Evolutionary conservation across 1,140 invertebrate species (phyloP), one percentile per base, ranked within the genome.

Genomic region (Sinonovacula constricta): DNA sequence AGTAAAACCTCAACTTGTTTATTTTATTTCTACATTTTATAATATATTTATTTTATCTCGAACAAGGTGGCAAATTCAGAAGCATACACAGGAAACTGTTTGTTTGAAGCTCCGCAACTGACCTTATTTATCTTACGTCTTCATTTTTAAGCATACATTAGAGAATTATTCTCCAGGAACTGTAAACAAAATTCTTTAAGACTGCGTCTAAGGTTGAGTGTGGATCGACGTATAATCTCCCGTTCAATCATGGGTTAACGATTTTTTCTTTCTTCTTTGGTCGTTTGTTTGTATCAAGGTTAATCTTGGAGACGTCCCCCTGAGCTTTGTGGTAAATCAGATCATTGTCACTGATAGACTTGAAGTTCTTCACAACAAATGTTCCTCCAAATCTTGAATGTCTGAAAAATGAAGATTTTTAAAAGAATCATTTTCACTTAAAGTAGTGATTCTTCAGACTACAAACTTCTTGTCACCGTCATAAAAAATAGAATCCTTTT

Each of bases 341-440:
- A 85, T 97, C 94, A 79, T 95, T 95, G 68, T 99, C 96, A 81
- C 96, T 96, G 83, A 98, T 95, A 15, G 97, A 97, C 90, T 98
- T 98, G 93, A 99, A 94, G 88, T 98, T 97, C 88, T 96, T 94
- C 1, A 99, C 94, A 1, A 95, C 94, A 91, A 94, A 99, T 14
- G 97, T 98, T 34, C 97, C 97, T 24, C 96, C 96, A 90, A 99
- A 99, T 82, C 95, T 93, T 0, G 97, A 98, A 92, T 98, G 96
- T 75, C 96, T 93, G 36, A 79, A 86, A 91, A n/a, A n/a, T n/a
- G n/a, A n/a, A n/a, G n/a, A n/a, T n/a, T n/a, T n/a, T n/a, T n/a
- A n/a, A n/a, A n/a, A n/a, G n/a, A n/a, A n/a, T n/a, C n/a, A n/a
- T n/a, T n/a, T n/a, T n/a, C n/a, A n/a, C n/a, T n/a, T n/a, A n/a